A percentile compares a stretch with the other conserved stretches of the same genome.
phyloP scores from a whole-genome alignment of 2,113 vertebrate species.

The Syngnathus scovelli region DNA sequence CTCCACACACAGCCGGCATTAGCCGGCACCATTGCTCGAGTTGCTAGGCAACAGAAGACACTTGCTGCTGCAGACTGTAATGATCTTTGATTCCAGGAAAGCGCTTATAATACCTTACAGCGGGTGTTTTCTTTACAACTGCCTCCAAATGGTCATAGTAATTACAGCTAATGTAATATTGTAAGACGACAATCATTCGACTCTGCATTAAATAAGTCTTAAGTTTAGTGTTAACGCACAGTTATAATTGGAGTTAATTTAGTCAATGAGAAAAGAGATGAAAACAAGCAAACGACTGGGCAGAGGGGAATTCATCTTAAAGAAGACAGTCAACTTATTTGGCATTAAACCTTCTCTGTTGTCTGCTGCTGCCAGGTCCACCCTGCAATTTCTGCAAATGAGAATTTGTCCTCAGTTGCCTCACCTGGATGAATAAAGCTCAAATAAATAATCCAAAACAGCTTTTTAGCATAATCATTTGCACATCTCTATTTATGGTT shows the following conservation, averaged over 20 bases:
- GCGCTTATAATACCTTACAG: conserved; percentile 63
- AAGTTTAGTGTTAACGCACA: background rate
- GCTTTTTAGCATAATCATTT: background rate
- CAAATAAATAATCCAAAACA: background rate
- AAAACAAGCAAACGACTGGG: background rate
- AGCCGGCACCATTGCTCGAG: conserved; percentile 66
- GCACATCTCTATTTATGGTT: background rate
- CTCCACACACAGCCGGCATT: conserved; percentile 73
- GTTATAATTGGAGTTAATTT: background rate
- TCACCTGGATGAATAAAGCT: background rate
- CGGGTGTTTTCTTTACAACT: conserved; percentile 44
- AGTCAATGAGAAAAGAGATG: background rate
- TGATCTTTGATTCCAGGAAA: conserved; percentile 74
- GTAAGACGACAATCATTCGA: conserved; percentile 10
- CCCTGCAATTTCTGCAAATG: background rate
- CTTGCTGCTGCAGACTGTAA: conserved; percentile 73
- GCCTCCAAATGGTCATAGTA: conserved; percentile 36
- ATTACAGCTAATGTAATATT: conserved; percentile 39
- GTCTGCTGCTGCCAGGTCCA: background rate
- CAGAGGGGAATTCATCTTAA: background rate
- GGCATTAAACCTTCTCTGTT: background rate
- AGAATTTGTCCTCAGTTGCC: background rate
- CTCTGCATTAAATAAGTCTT: conserved; percentile 5
- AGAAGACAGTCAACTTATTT: background rate
- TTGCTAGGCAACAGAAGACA: conserved; percentile 82